Percentiles rank a stretch among this genome's conserved stretches.
Conservation (phyloP, 2,113 vertebrate species). For the Psammodynastes pulverulentus region DNA sequence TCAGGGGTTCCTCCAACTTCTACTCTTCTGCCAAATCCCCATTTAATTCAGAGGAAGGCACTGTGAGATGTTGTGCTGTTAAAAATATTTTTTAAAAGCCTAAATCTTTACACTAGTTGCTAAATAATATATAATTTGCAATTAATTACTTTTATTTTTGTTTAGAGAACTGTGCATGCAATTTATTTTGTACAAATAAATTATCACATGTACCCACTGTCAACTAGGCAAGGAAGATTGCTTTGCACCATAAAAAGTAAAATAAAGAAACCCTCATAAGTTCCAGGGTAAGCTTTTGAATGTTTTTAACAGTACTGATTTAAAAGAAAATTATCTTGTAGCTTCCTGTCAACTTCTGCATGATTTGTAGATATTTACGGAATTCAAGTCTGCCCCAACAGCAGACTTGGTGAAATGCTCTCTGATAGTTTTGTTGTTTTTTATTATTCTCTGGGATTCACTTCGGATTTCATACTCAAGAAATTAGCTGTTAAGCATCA, state of each 20-base stretch:
- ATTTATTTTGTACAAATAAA: slow-evolving; percentile 44
- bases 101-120: slow-evolving; percentile 39
- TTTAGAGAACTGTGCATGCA: slow-evolving; percentile 33
- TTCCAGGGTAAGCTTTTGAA: not conserved
- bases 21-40: slow-evolving; percentile 37
- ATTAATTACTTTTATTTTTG: slow-evolving; percentile 66
- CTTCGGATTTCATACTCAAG: no score
- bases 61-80: slow-evolving; percentile 64
- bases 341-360: no score
- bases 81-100: slow-evolving; percentile 5
- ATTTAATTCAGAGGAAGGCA: slow-evolving; percentile 69
- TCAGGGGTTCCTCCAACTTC: no score
- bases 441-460: no score
- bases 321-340: no score
- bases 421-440: no score
- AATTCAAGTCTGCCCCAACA: no score
- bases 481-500: no score
- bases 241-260: not conserved
- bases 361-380: no score
- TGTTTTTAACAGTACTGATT: not conserved
- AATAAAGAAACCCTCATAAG: not conserved
- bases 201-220: slow-evolving; percentile 29
- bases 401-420: no score
- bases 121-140: slow-evolving; percentile 52
- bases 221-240: slow-evolving; percentile 26